Evolutionary conservation across 2,113 vertebrate genomes (phyloP).

Genomic region (Muntiacus muntjak): DNA sequence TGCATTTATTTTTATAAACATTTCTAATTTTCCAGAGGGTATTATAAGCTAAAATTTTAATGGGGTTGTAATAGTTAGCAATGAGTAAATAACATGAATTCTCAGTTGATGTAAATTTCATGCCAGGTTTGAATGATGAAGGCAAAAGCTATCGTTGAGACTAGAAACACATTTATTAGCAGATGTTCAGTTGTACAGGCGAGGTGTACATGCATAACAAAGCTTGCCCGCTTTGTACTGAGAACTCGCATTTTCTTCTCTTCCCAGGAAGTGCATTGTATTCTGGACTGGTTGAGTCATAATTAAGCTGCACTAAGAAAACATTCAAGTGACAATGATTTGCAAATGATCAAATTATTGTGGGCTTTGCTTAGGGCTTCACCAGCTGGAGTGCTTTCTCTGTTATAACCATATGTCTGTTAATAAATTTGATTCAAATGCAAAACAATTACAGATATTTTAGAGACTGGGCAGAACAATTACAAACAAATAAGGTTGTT

Average conservation of each 20-base stretch:
- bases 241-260: conserved; percentile 68
- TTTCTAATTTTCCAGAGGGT: conserved; percentile 73
- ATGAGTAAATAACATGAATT: conserved; percentile 78
- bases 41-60: conserved; percentile 74
- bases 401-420: conserved; percentile 74
- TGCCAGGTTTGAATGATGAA: conserved; percentile 74
- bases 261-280: conserved; percentile 71
- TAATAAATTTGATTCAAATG: conserved; percentile 73
- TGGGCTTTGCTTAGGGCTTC: conserved; percentile 74
- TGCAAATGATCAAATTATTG: conserved; percentile 77
- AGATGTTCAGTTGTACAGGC: conserved; percentile 77
- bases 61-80: conserved; percentile 69
- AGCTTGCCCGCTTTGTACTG: conserved; percentile 47
- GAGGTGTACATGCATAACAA: conserved; percentile 75
- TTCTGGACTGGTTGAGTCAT: conserved; percentile 69
- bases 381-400: conserved; percentile 72
- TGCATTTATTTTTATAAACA: conserved; percentile 68
- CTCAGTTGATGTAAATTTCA: conserved; percentile 71
- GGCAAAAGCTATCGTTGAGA: conserved; percentile 72
- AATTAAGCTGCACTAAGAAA: conserved; percentile 80
- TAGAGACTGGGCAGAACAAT: conserved; percentile 47
- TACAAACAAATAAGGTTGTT: conserved; percentile 59
- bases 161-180: conserved; percentile 79
- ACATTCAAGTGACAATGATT: conserved; percentile 74
- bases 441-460: conserved; percentile 51